Conservation (phyloP, 30 jellyfish, hydroid and myxozoan genomes). For the Pseudorhiza aurosa region DNA sequence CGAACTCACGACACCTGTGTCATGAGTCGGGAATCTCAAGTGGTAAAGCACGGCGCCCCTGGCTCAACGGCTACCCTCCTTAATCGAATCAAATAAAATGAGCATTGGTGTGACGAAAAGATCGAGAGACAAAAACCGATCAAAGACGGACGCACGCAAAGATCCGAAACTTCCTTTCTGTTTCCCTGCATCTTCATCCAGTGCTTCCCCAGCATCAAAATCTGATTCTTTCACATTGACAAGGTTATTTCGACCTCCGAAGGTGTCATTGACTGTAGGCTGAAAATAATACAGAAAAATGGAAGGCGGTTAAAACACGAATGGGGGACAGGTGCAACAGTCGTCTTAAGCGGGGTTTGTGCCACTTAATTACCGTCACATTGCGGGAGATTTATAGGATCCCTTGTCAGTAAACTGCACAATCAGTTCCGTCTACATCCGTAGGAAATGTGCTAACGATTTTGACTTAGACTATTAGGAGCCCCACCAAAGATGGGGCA, state of each 20-base stretch:
- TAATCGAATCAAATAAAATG: background rate
- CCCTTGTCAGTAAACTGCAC: too few relatives aligned
- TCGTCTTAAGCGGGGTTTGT: too few relatives aligned
- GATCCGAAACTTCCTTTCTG: constrained; percentile 82
- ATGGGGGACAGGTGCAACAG: too few relatives aligned
- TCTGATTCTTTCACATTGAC: constrained; percentile 74
- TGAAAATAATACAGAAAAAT: constrained; percentile 20
- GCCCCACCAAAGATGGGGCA: constrained; percentile 12
- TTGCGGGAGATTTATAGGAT: too few relatives aligned
- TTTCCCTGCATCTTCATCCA: constrained; percentile 83
- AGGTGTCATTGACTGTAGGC: constrained; percentile 92
- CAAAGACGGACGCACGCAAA: constrained; percentile 57
- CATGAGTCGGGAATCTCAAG: too few relatives aligned
- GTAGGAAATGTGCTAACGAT: background rate
- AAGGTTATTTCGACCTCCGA: constrained; percentile 91
- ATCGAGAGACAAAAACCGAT: background rate
- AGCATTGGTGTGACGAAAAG: background rate
- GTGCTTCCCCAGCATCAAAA: constrained; percentile 89
- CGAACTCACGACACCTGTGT: too few relatives aligned
- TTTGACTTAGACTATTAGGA: background rate
- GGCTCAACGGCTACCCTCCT: background rate
- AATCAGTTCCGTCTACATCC: too few relatives aligned
- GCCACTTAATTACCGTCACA: too few relatives aligned
- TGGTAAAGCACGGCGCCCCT: too few relatives aligned
- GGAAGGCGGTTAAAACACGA: background rate